Conservation (phyloP, 1,140 invertebrate genomes). For the Caenorhabditis latens region DNA sequence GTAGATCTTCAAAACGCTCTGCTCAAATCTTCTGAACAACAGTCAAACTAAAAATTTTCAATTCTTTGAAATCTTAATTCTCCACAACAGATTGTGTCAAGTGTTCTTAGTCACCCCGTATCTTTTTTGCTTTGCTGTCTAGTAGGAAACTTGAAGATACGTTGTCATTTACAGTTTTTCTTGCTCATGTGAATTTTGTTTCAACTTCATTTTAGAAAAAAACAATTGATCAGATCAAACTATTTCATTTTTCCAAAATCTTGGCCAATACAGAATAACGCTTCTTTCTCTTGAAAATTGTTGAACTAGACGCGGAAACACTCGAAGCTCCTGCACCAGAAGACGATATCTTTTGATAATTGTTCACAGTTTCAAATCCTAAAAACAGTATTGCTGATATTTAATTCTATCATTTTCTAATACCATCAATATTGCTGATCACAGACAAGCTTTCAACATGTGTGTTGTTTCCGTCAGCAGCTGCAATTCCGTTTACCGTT, state of each 20-base stretch:
- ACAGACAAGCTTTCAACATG: conserved; percentile 18
- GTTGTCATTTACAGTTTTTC: no score
- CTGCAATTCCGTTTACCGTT: neutral
- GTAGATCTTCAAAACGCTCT: no score
- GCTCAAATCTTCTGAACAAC: no score
- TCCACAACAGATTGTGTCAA: no score
- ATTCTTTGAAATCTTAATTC: no score
- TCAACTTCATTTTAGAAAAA: no score
- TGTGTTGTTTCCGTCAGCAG: conserved; percentile 26
- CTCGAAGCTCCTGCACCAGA: conserved; percentile 16
- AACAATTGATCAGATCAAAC: neutral
- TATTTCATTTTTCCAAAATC: conserved; percentile 39
- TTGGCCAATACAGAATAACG: conserved; percentile 13
- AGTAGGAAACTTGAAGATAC: no score
- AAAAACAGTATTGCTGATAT: neutral
- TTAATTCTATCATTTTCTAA: no score
- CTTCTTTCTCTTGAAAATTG: conserved; percentile 46
- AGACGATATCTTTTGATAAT: conserved; percentile 12
- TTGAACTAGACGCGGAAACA: conserved; percentile 25
- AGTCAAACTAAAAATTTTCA: no score
- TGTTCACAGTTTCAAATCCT: conserved; percentile 27
- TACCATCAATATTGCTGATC: conserved; percentile 33
- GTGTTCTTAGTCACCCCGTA: no score
- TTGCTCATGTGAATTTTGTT: no score
- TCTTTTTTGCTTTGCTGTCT: no score